Evolutionary conservation across 2,888 invertebrate genomes (phyloP).

Genomic region (Drosophila pegasa): DNA sequence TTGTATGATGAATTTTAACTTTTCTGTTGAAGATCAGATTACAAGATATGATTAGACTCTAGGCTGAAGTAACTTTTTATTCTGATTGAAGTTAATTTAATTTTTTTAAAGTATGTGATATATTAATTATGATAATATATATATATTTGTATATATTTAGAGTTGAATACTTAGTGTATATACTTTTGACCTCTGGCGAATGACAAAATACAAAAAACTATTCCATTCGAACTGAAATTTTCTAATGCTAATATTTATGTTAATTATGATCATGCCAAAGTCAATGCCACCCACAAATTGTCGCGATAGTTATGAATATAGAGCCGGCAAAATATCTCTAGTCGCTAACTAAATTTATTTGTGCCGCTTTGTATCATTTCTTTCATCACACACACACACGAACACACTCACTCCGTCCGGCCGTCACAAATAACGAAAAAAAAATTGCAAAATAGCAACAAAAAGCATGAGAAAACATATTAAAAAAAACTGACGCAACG

Average conservation of each 20-base stretch:
- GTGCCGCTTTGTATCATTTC: conserved; percentile 68
- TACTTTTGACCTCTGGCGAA: conserved; percentile 43
- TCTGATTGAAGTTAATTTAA: not conserved
- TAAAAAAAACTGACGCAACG: conserved; percentile 63
- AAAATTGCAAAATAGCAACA: conserved; percentile 48
- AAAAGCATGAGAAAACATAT: conserved; percentile 24
- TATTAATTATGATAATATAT: not conserved
- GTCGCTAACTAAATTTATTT: conserved; percentile 63
- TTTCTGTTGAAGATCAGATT: conserved; percentile 1
- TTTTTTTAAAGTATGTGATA: not conserved
- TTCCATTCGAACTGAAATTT: conserved; percentile 32
- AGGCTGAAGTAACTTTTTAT: not conserved
- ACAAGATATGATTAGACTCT: not conserved
- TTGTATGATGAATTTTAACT: conserved; percentile 14
- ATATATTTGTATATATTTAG: not conserved
- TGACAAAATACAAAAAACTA: conserved; percentile 17
- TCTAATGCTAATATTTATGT: conserved; percentile 45
- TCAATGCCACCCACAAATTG: conserved; percentile 55
- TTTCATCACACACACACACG: conserved; percentile 56
- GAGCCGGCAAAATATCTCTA: conserved; percentile 36
- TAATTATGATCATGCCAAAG: conserved; percentile 63
- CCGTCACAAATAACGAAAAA: conserved; percentile 40
- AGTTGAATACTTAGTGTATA: no score
- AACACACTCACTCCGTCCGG: conserved; percentile 49
- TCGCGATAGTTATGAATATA: conserved; percentile 37